Evolutionary conservation across 1,140 invertebrate species (phyloP).

Genomic region (Brachionus paranguensis): DNA sequence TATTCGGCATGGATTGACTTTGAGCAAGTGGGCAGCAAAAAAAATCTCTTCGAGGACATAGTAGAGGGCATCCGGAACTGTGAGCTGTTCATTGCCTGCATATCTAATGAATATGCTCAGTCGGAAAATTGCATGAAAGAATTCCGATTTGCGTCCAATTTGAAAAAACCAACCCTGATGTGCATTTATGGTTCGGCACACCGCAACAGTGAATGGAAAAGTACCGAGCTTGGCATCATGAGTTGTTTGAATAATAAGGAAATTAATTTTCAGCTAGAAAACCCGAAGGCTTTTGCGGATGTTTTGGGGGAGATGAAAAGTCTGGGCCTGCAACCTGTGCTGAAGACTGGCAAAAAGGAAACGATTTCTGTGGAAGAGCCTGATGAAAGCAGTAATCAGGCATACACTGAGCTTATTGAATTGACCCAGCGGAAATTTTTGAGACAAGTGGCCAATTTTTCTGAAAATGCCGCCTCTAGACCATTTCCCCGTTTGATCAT

Average conservation of each 20-base stretch:
- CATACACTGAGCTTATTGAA: constrained; percentile 41
- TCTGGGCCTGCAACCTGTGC: neutral
- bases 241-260: constrained; percentile 46
- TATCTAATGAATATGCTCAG: constrained; percentile 49
- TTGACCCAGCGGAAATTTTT: constrained; percentile 43
- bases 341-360: neutral
- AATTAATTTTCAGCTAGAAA: constrained; percentile 48
- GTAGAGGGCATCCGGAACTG: constrained; percentile 48
- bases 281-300: constrained; percentile 36
- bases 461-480: constrained; percentile 11
- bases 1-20: constrained; percentile 50
- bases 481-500: constrained; percentile 42
- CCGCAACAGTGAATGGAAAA: neutral
- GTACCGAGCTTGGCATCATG: constrained; percentile 47
- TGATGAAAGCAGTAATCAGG: neutral
- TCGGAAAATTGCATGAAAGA: constrained; percentile 47
- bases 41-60: constrained; percentile 50
- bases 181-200: constrained; percentile 39
- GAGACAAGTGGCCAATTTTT: constrained; percentile 40
- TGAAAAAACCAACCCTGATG: constrained; percentile 47
- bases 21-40: constrained; percentile 41
- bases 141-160: constrained; percentile 48
- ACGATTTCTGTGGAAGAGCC: neutral
- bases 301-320: neutral
- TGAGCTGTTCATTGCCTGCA: constrained; percentile 47